Evolutionary conservation across 2,113 vertebrate species (phyloP).

Genomic region (Nothoprocta pentlandii): DNA sequence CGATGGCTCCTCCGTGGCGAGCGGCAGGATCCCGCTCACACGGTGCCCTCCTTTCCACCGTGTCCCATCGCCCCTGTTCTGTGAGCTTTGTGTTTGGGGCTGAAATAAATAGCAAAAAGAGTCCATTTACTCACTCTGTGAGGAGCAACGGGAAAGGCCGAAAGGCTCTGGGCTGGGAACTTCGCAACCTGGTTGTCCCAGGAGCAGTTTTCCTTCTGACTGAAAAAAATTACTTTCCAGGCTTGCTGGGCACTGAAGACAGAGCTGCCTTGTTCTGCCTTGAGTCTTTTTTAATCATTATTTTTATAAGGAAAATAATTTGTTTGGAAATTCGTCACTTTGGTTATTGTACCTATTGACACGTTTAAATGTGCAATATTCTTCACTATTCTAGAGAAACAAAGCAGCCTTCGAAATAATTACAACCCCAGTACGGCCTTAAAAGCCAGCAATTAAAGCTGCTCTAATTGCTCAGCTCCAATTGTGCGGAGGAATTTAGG

Average conservation of each 20-base stretch:
- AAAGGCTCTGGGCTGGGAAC: conserved; percentile 51
- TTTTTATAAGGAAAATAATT: not conserved
- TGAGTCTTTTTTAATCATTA: not conserved
- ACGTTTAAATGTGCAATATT: not conserved
- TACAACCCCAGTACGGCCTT: not conserved
- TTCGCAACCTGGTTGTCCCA: conserved; percentile 32
- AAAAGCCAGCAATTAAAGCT: conserved; percentile 39
- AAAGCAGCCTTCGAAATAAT: conserved; percentile 20
- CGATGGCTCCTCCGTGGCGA: too few species aligned
- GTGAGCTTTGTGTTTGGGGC: conserved; percentile 44
- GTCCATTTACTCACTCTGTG: conserved; percentile 38
- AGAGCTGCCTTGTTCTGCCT: conserved; percentile 11
- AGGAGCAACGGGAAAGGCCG: conserved; percentile 30
- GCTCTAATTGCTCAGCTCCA: conserved; percentile 30
- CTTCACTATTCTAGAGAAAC: conserved; percentile 1
- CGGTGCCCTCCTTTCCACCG: too few species aligned
- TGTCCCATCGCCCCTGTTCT: conserved; percentile 42
- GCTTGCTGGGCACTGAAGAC: not conserved
- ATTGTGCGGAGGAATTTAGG: conserved; percentile 21
- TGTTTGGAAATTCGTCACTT: not conserved
- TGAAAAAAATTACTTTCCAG: not conserved
- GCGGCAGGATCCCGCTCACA: too few species aligned
- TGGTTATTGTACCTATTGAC: not conserved
- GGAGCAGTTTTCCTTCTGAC: not conserved
- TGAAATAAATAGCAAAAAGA: conserved; percentile 43